Conservation (phyloP, 2,113 vertebrate genomes). For the Trachemys scripta region DNA sequence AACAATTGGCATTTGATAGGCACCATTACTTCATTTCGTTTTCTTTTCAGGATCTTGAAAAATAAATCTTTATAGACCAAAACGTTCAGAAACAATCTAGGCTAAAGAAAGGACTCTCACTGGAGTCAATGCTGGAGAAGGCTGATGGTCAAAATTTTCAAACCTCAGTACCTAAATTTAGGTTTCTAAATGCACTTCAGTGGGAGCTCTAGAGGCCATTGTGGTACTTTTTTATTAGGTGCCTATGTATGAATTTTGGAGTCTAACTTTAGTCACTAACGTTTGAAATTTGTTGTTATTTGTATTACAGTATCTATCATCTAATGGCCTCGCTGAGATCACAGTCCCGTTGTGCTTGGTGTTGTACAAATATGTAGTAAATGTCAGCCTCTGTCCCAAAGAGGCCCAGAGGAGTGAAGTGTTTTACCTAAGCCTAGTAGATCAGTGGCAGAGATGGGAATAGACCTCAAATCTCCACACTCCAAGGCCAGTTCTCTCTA, state of each 20-base stretch:
- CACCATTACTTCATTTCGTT: not conserved
- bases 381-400: not conserved
- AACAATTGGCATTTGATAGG: not conserved
- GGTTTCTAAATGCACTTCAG: not conserved
- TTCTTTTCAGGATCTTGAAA: not conserved
- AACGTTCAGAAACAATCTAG: rapidly evolving
- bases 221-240: not conserved
- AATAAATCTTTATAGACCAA: not conserved
- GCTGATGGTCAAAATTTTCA: not conserved
- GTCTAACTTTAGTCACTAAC: not conserved
- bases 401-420: not conserved
- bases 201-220: rapidly evolving
- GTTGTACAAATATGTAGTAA: not conserved
- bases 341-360: rapidly evolving
- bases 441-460: too few relatives aligned
- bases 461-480: too few relatives aligned
- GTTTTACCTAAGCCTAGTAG: not conserved
- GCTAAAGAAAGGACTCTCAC: rapidly evolving
- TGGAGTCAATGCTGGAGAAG: not conserved
- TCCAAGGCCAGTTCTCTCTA: too few relatives aligned
- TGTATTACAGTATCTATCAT: not conserved
- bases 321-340: not conserved
- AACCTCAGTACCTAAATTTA: not conserved
- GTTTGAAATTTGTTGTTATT: not conserved
- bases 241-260: not conserved